Evolutionary conservation across 92 coral and sea anemone genomes (phyloP).

Genomic region (Porites cylindrica): DNA sequence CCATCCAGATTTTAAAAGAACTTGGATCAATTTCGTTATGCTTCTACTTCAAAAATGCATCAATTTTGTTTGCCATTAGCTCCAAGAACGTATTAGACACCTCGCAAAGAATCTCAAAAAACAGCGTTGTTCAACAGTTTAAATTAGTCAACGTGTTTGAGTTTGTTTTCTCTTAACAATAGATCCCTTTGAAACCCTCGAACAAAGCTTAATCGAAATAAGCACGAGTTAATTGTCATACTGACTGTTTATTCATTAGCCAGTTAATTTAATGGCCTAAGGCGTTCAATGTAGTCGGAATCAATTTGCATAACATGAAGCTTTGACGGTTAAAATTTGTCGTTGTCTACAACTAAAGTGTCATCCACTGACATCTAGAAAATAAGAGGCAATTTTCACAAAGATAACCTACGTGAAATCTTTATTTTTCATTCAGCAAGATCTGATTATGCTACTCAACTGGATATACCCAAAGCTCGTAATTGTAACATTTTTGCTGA

Average conservation of each 20-base stretch:
- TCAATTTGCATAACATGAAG: constrained; percentile 24
- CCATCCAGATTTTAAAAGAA: background rate
- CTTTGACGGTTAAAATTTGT: background rate
- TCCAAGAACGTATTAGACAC: background rate
- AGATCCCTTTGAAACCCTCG: constrained; percentile 1
- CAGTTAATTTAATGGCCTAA: constrained; percentile 3
- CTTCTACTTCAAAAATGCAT: background rate
- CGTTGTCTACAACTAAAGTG: background rate
- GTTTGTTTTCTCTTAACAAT: constrained; percentile 25
- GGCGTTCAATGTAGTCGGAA: background rate
- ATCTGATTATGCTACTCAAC: constrained; percentile 1
- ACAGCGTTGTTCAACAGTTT: background rate
- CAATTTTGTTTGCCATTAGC: background rate
- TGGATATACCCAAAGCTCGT: constrained; percentile 16
- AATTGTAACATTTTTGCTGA: constrained; percentile 16
- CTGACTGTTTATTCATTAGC: background rate
- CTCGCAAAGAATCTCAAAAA: background rate
- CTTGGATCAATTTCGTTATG: background rate
- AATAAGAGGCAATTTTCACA: background rate
- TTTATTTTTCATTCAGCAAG: background rate
- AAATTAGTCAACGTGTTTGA: constrained; percentile 19
- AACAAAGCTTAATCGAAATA: constrained; percentile 34
- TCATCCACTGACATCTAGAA: background rate
- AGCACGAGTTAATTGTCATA: background rate
- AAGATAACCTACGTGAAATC: background rate